Conservation (phyloP, 2,888 invertebrate genomes). For the Pollenia angustigena region DNA sequence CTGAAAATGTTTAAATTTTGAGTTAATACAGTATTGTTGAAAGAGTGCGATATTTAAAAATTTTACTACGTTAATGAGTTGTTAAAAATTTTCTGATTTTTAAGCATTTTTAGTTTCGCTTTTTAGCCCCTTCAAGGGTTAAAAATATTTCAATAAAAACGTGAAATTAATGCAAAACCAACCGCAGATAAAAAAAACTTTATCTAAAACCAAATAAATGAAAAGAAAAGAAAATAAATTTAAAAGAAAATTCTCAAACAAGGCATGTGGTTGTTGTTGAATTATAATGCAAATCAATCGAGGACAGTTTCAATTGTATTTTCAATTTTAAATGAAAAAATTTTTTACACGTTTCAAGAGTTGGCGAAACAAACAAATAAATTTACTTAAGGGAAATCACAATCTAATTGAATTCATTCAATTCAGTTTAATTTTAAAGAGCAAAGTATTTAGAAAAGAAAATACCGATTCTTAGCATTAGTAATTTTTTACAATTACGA, state of each 20-base stretch:
- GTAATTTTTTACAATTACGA: slow-evolving; percentile 62
- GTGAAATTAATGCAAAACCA: slow-evolving; percentile 57
- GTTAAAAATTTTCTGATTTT: no score
- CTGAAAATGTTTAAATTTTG: no score
- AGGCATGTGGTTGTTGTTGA: slow-evolving; percentile 24
- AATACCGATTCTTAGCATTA: slow-evolving; percentile 28
- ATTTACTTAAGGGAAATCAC: slow-evolving; percentile 69
- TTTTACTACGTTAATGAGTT: no score
- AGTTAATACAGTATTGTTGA: no score
- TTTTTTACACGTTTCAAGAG: slow-evolving; percentile 54
- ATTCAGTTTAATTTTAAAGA: slow-evolving; percentile 68
- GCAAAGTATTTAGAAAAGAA: slow-evolving; percentile 65
- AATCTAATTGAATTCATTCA: slow-evolving; percentile 59
- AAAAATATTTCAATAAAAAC: slow-evolving; percentile 28
- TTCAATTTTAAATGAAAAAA: slow-evolving; percentile 61
- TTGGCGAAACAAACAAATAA: slow-evolving; percentile 55
- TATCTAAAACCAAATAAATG: slow-evolving; percentile 27
- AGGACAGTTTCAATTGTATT: slow-evolving; percentile 65
- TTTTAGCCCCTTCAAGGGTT: slow-evolving; percentile 2
- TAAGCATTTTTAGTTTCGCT: no score
- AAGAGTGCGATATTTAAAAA: no score
- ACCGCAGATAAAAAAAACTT: slow-evolving; percentile 12
- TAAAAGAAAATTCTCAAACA: slow-evolving; percentile 41
- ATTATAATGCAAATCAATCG: slow-evolving; percentile 70
- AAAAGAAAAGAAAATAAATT: slow-evolving; percentile 21